phyloP scores from a whole-genome alignment of 2,888 invertebrate genomes.

The Strigamia crassipes region DNA sequence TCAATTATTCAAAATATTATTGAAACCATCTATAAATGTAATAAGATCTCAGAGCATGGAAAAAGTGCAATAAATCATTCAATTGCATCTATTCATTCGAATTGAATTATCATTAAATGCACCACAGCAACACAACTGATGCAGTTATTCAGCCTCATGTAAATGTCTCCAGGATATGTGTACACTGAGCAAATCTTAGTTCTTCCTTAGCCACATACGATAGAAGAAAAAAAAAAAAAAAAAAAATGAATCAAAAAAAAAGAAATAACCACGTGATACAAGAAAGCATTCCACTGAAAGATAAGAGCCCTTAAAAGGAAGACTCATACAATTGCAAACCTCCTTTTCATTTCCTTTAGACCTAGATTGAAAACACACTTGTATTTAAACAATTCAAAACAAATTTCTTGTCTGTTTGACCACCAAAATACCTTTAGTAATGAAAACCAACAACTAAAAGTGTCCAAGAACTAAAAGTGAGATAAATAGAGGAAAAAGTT shows the following conservation, averaged over 20 bases:
- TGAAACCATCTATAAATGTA: neutral
- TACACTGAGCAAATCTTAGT: neutral
- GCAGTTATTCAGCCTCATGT: neutral
- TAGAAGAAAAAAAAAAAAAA: neutral
- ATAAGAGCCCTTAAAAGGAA: neutral
- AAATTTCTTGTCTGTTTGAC: neutral
- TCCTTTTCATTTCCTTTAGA: neutral
- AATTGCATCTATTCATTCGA: neutral
- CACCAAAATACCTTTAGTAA: too few relatives aligned
- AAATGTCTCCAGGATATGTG: constrained; percentile 1
- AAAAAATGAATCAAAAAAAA: neutral
- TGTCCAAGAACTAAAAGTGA: too few relatives aligned
- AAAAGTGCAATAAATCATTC: neutral
- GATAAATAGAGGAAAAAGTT: too few relatives aligned
- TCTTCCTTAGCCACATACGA: neutral
- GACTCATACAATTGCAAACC: neutral
- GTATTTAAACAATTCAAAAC: neutral
- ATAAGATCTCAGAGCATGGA: neutral
- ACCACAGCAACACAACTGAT: neutral
- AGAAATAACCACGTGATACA: neutral
- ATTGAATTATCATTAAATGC: neutral
- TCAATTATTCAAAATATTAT: neutral
- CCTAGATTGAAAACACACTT: neutral
- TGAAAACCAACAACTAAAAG: too few relatives aligned
- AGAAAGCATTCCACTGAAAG: neutral